These are phyloP conservation scores for Argentina silus DNA, from an alignment of 2,797 vertebrate species.

Conservation along the genomic window DNA sequence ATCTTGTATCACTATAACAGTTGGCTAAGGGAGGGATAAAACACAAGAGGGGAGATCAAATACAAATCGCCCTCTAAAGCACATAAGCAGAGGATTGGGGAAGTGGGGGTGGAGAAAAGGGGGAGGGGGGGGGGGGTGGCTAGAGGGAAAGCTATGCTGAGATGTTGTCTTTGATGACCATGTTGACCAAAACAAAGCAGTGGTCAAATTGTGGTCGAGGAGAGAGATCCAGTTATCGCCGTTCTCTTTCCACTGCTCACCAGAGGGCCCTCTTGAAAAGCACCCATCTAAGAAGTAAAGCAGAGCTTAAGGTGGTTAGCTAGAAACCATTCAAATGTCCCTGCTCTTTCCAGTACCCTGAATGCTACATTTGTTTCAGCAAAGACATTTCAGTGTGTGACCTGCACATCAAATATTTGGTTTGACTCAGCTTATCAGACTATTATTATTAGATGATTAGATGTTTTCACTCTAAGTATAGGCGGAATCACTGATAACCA, in stretches of 20 bases:
- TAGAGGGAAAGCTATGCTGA: background rate
- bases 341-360: constrained; percentile 35
- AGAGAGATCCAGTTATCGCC: background rate
- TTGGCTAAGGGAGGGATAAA: constrained; percentile 39
- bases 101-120: too few relatives aligned
- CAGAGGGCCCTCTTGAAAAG: constrained; percentile 49
- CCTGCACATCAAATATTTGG: background rate
- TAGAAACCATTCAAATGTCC: constrained; percentile 54
- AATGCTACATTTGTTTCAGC: constrained; percentile 37
- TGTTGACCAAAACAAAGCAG: constrained; percentile 33
- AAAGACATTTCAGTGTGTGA: background rate
- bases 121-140: background rate
- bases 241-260: constrained; percentile 20
- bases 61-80: constrained; percentile 5
- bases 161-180: constrained; percentile 21
- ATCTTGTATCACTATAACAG: constrained; percentile 22
- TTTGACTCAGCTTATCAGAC: background rate
- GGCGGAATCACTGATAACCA: too few relatives aligned
- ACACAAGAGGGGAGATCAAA: constrained; percentile 5
- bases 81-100: constrained; percentile 31
- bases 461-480: too few relatives aligned
- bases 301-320: constrained; percentile 54
- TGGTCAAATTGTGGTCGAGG: constrained; percentile 14
- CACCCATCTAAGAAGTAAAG: constrained; percentile 42
- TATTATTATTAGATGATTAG: background rate